These are phyloP conservation scores for Hipparchia sbordonii DNA, from an alignment of 2,888 invertebrate genomes.

Conservation along the genomic window DNA sequence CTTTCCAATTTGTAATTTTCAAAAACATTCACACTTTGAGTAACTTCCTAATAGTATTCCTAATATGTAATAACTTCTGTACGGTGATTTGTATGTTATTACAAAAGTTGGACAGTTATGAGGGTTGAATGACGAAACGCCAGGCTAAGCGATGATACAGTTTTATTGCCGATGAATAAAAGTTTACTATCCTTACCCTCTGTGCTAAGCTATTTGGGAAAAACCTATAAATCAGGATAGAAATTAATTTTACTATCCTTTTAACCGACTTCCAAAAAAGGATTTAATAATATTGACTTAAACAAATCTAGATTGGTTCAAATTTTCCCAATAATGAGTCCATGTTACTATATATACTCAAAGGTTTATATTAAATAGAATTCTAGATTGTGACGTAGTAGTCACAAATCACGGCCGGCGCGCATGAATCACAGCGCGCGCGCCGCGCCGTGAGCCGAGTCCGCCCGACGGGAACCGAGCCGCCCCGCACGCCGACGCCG, in stretches of 20 bases:
- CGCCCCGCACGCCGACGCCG: too few species aligned
- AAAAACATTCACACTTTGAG: constrained; percentile 6
- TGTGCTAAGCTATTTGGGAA: constrained; percentile 10
- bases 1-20: constrained; percentile 8
- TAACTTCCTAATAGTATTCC: not conserved
- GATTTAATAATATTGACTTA: too few species aligned
- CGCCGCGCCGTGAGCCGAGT: too few species aligned
- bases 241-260: constrained; percentile 6
- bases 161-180: constrained; percentile 36
- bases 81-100: constrained; percentile 20
- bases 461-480: too few species aligned
- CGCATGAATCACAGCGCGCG: too few species aligned
- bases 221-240: constrained; percentile 13
- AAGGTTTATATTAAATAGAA: too few species aligned
- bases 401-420: too few species aligned
- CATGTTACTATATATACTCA: too few species aligned
- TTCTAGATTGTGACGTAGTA: too few species aligned
- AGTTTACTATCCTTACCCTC: constrained; percentile 33
- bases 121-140: constrained; percentile 23
- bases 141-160: constrained; percentile 35
- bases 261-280: too few species aligned
- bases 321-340: too few species aligned
- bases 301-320: too few species aligned
- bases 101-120: constrained; percentile 28
- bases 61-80: not conserved